Evolutionary conservation across 2,888 invertebrate species (phyloP), one percentile per base, ranked within the genome.

Genomic region (Chelonus formosanus): DNA sequence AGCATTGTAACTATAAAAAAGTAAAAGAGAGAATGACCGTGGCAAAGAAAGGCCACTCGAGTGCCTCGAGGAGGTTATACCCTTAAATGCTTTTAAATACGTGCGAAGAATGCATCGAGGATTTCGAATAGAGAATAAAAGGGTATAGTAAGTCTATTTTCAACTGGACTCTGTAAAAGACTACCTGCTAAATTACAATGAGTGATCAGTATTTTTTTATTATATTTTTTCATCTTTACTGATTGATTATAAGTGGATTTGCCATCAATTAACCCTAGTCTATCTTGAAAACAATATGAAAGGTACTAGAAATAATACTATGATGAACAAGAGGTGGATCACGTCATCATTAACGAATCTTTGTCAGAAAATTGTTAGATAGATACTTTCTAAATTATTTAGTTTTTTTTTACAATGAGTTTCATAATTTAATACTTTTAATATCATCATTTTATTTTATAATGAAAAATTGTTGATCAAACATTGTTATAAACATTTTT

Each of bases 11-110:
- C 72, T 75, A 50, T 45, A 56, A 44, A 50, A 62, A 59, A 43
- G 75, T 52, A 61, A 36, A 62, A 47, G 58, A 36, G 53, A 50
- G 43, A 61, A 56, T 52, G 67, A 62, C 56, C 60, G 35, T 56
- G 45, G 54, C 48, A 57, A 70, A 74, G 58, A 52, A 61, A 60
- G 61, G 73, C 74, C 77, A 78, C 76, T 78, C 69, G 75, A 76
- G 74, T 71, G 44, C 48, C 71, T 74, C 67, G 70, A 74, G 76
- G 76, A 52, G 52, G 34, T 52, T 52, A 52, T 52, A 52, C 40
- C 52, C 52, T 78, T 78, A 79, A 80, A 79, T 73, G 77, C 75
- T 78, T 79, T 78, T 79, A 79, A 79, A 80, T 78, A 74, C 79
- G 75, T 68, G 71, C 74, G 70, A 71, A 72, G 72, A 73, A 74